Conservation (phyloP, 2,888 invertebrate species). For the Eilema sororculum region DNA sequence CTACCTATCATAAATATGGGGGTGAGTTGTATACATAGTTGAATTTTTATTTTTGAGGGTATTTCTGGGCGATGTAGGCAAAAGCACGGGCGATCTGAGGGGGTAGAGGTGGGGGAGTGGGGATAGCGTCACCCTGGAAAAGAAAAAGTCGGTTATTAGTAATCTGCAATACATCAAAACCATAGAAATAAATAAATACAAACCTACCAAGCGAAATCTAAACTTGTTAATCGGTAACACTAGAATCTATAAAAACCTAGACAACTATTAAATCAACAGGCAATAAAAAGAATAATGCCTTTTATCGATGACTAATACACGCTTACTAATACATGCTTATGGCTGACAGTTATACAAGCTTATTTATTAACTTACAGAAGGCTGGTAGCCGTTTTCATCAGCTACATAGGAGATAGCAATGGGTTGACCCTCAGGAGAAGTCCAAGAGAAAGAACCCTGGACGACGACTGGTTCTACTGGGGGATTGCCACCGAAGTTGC, state of each 20-base stretch:
- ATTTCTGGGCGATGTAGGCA: conserved; percentile 61
- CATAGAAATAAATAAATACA: neutral
- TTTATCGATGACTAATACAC: neutral
- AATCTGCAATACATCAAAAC: neutral
- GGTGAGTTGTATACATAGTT: conserved; percentile 11
- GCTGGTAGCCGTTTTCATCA: conserved; percentile 90
- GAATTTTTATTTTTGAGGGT: conserved; percentile 51
- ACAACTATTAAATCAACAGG: neutral
- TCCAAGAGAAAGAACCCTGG: conserved; percentile 86
- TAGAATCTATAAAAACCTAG: neutral
- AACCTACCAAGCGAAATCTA: neutral
- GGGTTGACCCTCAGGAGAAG: conserved; percentile 87
- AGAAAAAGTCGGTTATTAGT: conserved; percentile 13
- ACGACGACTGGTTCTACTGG: conserved; percentile 69
- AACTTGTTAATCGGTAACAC: neutral
- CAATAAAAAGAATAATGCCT: neutral
- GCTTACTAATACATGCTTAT: neutral
- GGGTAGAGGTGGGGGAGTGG: conserved; percentile 83
- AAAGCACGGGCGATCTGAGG: conserved; percentile 78
- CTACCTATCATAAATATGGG: neutral
- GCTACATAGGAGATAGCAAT: conserved; percentile 87
- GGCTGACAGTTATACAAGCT: neutral
- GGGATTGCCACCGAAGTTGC: conserved; percentile 77
- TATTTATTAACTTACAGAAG: conserved; percentile 73
- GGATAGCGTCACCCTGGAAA: conserved; percentile 74